Base-by-base conservation (phyloP, 2,888 invertebrate genomes). In the Gisinianus flammeolus region DNA sequence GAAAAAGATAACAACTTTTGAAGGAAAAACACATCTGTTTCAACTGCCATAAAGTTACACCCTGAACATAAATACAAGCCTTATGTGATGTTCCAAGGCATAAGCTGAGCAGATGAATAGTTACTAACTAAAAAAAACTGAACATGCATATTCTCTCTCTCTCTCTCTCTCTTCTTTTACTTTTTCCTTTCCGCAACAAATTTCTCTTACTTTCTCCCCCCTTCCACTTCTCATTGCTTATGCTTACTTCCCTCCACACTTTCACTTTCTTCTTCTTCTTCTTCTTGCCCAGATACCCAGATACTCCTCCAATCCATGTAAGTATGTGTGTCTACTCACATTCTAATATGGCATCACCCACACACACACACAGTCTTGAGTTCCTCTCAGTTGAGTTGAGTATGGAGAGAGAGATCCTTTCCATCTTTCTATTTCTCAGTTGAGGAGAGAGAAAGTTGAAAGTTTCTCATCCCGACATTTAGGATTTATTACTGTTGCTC, bases 401-500 rank as follows among this genome's bases (percentile, higher is more conserved):
- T 26, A 54, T 62, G 12, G 12, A 62, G 56, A n/a, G n/a, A n/a
- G 26, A 26, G 62, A 62, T 68, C 31, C 68, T 68, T 66, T 28
- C 54, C 73, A 73, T 58, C 73, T 73, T 73, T 62, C 31, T 28
- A 19, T n/a, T 54, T 54, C 54, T 71, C 71, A 71, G 28, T 35
- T 8, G 35, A 16, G 19, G 44, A 4, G 3, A 6, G 12, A 19
- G 44, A 44, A 44, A 44, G 16, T 44, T 26, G 62, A 26, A 69
- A 69, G 69, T 30, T 69, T 69, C 56, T 58, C 62, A 64, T 58
- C 70, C 44, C 62, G 77, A 77, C 77, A 77, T 77, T 77, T 71
- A 71, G 70, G 77, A 77, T 77, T 77, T 77, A 77, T 77, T 77
- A 71, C 77, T 71, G 64, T 77, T 71, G 71, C 77, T 71, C 70